These are phyloP conservation scores for Odocoileus virginianus DNA, from an alignment of 2,113 vertebrate genomes.

Conservation along the genomic window DNA sequence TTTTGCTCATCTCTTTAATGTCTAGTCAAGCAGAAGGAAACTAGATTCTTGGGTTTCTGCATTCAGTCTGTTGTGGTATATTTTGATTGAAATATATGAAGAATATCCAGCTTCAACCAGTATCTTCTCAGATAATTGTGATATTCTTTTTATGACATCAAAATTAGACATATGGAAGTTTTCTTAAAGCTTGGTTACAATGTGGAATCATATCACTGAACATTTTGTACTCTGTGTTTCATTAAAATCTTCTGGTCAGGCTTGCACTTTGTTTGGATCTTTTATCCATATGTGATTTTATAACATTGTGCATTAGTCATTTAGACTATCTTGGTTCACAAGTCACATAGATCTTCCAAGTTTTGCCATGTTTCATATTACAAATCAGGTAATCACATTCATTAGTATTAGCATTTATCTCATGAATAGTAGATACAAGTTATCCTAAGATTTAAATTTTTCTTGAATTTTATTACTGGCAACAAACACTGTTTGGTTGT, in stretches of 20 bases:
- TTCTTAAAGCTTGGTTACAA: neutral
- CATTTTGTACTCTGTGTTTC: neutral
- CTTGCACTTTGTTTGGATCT: neutral
- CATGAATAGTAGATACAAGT: neutral
- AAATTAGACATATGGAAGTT: neutral
- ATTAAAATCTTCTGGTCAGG: neutral
- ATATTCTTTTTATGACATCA: neutral
- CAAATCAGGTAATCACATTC: neutral
- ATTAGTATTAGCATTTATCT: neutral
- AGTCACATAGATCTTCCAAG: neutral
- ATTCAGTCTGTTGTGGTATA: neutral
- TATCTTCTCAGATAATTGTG: neutral
- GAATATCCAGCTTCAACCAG: neutral
- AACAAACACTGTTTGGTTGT: neutral
- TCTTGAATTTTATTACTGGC: neutral
- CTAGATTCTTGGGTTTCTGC: neutral
- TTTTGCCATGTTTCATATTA: neutral
- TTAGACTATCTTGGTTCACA: neutral
- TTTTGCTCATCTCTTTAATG: neutral
- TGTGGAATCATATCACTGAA: neutral
- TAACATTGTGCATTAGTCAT: neutral
- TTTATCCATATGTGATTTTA: neutral
- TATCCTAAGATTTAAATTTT: constrained; percentile 5
- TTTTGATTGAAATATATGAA: neutral
- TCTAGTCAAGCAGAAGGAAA: neutral